Evolutionary conservation across 92 coral and sea anemone species (phyloP).

Genomic region (Phenganax marumi): DNA sequence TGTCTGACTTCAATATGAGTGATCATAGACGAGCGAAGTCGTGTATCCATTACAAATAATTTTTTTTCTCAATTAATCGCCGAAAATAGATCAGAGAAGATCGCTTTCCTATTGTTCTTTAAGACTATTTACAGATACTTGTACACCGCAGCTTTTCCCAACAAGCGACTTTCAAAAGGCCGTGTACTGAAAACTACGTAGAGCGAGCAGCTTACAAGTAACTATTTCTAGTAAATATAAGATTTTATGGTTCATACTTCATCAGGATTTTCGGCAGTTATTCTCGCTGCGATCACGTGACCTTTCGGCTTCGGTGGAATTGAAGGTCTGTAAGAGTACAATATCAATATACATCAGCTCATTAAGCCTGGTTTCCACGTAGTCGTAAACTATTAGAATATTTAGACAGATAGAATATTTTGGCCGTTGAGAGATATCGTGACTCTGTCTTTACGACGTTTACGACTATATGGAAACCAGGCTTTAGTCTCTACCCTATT

Average conservation of each 20-base stretch:
- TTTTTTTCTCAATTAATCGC: too few species aligned
- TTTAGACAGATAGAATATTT: too few species aligned
- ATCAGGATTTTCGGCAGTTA: conserved; percentile 98
- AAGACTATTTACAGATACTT: too few species aligned
- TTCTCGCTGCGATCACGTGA: conserved; percentile 97
- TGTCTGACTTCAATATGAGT: not conserved
- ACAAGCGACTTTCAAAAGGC: too few species aligned
- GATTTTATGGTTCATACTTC: conserved; percentile 57
- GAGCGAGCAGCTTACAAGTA: not conserved
- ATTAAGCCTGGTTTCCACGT: not conserved
- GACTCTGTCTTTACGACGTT: too few species aligned
- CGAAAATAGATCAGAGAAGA: too few species aligned
- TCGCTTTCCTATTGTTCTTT: too few species aligned
- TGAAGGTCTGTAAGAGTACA: conserved; percentile 55
- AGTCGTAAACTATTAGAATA: too few species aligned
- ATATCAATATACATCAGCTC: not conserved
- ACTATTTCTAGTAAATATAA: not conserved
- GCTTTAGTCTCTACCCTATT: not conserved
- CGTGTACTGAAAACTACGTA: not conserved
- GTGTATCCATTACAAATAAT: too few species aligned
- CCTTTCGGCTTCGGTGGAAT: conserved; percentile 76
- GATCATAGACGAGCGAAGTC: not conserved
- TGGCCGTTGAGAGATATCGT: too few species aligned
- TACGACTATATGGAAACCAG: too few species aligned
- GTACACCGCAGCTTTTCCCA: too few species aligned